Base-by-base conservation (phyloP, 2,888 invertebrate species). In the Limnephilus auricula region DNA sequence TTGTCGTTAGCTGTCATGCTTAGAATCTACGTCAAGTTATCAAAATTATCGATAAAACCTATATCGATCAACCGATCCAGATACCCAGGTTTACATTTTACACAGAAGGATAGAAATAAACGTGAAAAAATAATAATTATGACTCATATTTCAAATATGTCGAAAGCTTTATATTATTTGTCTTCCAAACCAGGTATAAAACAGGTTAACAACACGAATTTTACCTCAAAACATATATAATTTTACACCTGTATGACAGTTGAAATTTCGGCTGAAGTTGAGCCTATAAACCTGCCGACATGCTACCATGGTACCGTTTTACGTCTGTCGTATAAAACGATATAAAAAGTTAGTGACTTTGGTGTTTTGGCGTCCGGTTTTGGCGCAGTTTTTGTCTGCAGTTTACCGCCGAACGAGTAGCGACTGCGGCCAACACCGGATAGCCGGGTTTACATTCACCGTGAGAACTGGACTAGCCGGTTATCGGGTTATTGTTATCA, bases 391-490 rank as follows among this genome's bases (percentile, higher is more conserved):
- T 18, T 31, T 18, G 82, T 9, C 32, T 31, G 13, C 82, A 10
- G 18, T 18, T 18, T 82, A 82, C 3, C 31, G 18, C 82, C 34
- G 34, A 18, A 4, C 13, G 30, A 34, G 0, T 18, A 34, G 18
- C 6, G 30, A 34, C 12, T 32, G 82, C 82, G 13, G 32, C 18
- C 82, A 82, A 32, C 32, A 82, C 34, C 31, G 13, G 31, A 31
- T 82, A 32, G 32, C 32, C 50, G 50, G 50, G 18, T 65, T 65
- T 65, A 65, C 50, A 65, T 65, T 65, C 50, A 65, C 82, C 82
- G 82, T 82, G 82, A 31, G 82, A 82, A 82, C 82, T 82, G 82
- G 82, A 82, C 82, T 82, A 82, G 82, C 82, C 82, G 82, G 82
- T 82, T 82, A 82, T n/a, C 82, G 31, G 82, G 82, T 82, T 82